These are phyloP conservation scores for Cuniculus paca DNA, from an alignment of 2,797 vertebrate species.

Conservation along the genomic window DNA sequence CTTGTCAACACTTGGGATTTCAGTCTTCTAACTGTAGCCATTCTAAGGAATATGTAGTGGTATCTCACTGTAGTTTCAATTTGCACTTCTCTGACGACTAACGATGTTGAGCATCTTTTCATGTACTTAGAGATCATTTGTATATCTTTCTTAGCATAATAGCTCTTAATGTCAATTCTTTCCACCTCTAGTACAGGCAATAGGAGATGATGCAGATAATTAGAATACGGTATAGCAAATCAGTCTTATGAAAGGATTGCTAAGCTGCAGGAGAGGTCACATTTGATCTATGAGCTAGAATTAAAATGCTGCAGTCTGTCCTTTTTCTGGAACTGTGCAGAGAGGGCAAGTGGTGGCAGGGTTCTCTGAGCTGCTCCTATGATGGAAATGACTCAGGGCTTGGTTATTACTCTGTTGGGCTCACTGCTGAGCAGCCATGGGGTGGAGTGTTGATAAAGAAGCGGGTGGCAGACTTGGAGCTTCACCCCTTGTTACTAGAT, in stretches of 20 bases:
- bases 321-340: conserved; percentile 16
- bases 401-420: neutral
- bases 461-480: neutral
- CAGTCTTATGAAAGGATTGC: conserved; percentile 25
- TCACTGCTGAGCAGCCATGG: neutral
- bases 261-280: neutral
- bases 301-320: neutral
- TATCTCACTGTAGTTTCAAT: conserved; percentile 55
- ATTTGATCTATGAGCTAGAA: conserved; percentile 35
- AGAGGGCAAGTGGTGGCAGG: neutral
- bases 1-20: neutral
- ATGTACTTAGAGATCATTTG: conserved; percentile 33
- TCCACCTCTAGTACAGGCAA: conserved; percentile 49
- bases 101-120: conserved; percentile 59
- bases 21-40: conserved; percentile 1
- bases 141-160: conserved; percentile 53
- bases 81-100: conserved; percentile 71
- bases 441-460: neutral
- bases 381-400: neutral
- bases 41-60: neutral
- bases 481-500: neutral
- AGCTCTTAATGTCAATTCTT: conserved; percentile 60
- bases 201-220: conserved; percentile 57
- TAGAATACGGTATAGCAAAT: conserved; percentile 36
- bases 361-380: neutral